Evolutionary conservation across 53 echinoderm and acorn worm genomes (phyloP), one percentile per base, ranked within the genome.

Genomic region (Luidia sarsii): DNA sequence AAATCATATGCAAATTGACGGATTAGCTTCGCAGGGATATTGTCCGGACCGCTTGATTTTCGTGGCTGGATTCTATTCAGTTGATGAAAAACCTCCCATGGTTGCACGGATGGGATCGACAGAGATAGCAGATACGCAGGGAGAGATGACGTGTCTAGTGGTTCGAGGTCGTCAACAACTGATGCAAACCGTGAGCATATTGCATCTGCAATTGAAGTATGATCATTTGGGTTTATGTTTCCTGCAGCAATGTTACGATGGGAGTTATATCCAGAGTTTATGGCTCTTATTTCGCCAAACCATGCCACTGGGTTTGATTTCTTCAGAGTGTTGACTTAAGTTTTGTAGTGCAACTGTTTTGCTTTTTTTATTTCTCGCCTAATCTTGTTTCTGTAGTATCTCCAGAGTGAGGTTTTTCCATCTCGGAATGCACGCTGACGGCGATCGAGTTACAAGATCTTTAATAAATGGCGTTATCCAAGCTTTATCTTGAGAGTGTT

Each of bases 401-500:
- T 52, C 71, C 71, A 71, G 9, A 53, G 38, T 53, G 2, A 18
- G 33, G 53, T 53, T 35, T 53, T 32, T n/a, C 36, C 35, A 18
- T 19, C 36, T 6, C 54, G 51, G 24, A 71, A 71, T 71, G 54
- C 71, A 19, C 54, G 34, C 54, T 54, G 54, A 22, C 71, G 54
- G n/a, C n/a, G n/a, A n/a, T n/a, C 13, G 18, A 33, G 4, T 33
- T 4, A 71, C 37, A 21, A 70, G 70, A 9, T 10, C n/a, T n/a
- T 50, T 71, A 7, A 71, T 70, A 10, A n/a, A 50, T 51, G 70
- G 50, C 32, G 70, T 30, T 51, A 70, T 33, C 70, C 50, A 70
- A 33, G 70, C 33, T 4, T 70, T 70, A 30, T 70, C 50, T 33
- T 50, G 33, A 13, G 52, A 20, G 34, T 52, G 52, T n/a, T n/a